A percentile compares a stretch with the other conserved stretches of the same genome.
Conservation (phyloP, 2,797 vertebrate genomes). For the Sebastes glaucus region DNA sequence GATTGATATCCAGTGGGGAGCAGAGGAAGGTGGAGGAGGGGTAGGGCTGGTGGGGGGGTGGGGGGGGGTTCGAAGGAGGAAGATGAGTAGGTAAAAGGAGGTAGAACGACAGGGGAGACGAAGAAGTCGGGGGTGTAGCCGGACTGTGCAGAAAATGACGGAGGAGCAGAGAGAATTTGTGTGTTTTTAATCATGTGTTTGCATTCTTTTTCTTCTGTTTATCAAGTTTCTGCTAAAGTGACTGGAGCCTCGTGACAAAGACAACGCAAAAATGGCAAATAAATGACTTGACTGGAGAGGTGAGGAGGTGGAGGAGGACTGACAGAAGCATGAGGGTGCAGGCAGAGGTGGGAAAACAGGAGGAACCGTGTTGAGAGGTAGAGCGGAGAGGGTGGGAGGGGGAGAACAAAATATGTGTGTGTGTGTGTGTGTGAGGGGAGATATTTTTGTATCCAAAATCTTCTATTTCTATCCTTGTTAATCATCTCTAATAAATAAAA, state of each 20-base stretch:
- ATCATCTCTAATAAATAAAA: too few species aligned
- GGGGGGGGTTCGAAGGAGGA: background rate
- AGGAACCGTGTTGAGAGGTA: background rate
- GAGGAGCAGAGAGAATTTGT: background rate
- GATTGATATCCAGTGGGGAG: slow-evolving; percentile 84
- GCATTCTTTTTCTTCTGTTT: background rate
- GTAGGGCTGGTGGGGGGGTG: too few species aligned
- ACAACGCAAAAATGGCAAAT: background rate
- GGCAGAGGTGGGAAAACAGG: slow-evolving; percentile 22
- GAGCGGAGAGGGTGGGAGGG: background rate
- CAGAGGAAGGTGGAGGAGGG: slow-evolving; percentile 4
- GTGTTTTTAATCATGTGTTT: slow-evolving; percentile 2
- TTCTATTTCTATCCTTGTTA: background rate
- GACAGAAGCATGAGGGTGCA: background rate
- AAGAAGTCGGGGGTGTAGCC: background rate
- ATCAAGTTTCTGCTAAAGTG: background rate
- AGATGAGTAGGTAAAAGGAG: slow-evolving; percentile 4
- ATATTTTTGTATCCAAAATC: background rate
- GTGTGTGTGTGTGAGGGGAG: background rate
- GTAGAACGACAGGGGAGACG: background rate
- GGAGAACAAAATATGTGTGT: background rate
- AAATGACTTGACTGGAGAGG: background rate
- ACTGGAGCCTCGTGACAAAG: background rate
- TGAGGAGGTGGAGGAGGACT: background rate
- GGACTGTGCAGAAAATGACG: background rate